Evolutionary conservation across 2,113 vertebrate genomes (phyloP), one percentile per base, ranked within the genome.

Genomic region (Salvelinus sp.): DNA sequence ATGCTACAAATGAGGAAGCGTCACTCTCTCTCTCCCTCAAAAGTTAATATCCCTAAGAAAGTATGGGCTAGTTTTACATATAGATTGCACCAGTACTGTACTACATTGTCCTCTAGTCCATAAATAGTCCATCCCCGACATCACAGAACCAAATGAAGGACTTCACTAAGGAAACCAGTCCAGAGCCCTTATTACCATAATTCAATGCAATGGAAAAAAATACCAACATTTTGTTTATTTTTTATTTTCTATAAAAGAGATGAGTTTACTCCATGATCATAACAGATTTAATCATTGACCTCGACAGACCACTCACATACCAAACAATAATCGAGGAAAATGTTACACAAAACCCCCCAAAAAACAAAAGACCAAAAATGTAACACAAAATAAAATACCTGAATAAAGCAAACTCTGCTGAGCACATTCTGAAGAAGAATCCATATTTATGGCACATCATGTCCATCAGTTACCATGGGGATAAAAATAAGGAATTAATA

Each of bases 261-360:
- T 95, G 95, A 95, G 95, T 96, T 96, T 97, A 96, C 95, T 96
- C 94, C 94, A 96, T 96, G 95, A 96, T 95, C 93, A 95, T 94
- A 96, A 96, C 94, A 96, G 95, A 95, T 92, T 93, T 92, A 95
- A 95, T 95, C 89, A 90, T 88, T 90, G 88, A 93, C 92, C 93
- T 94, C 87, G 84, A 94, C 88, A 89, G 85, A 92, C 91, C 88
- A 91, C 91, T 90, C 91, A 92, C 91, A 93, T 91, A 93, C 88
- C 91, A 93, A 94, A 94, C 76, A 72, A 91, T 88, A 92, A 85
- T 91, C 79, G 87, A 93, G 92, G 91, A 90, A 89, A 91, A 90
- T 87, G 86, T 86, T 86, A 91, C 83, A 91, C 85, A 90, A 83
- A 70, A 82, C 84, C 87, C 82, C 50, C 50, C 57, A 18, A 54